These are phyloP conservation scores for Drepana falcataria DNA, from an alignment of 2,888 invertebrate species.

Conservation along the genomic window DNA sequence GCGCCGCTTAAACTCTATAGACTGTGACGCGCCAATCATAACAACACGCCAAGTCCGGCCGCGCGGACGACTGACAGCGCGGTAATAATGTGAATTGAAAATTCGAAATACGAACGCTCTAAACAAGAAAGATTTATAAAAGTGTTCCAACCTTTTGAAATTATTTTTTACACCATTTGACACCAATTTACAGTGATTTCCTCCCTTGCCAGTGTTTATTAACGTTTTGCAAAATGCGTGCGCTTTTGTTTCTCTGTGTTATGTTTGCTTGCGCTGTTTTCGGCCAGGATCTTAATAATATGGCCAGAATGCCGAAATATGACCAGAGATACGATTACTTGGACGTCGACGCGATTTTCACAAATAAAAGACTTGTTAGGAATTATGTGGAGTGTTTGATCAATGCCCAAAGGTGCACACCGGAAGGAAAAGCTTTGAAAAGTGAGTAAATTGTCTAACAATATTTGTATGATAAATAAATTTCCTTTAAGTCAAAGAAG, in stretches of 20 bases:
- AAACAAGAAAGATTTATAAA: too few relatives aligned
- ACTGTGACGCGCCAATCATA: constrained; percentile 31
- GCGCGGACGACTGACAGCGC: constrained; percentile 38
- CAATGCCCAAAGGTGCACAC: constrained; percentile 82
- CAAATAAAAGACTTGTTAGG: constrained; percentile 82
- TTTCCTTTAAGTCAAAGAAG: too few relatives aligned
- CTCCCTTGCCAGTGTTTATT: too few relatives aligned
- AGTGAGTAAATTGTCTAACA: constrained; percentile 74
- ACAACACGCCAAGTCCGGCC: constrained; percentile 27
- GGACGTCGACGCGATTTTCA: constrained; percentile 83
- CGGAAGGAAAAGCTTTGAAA: constrained; percentile 85
- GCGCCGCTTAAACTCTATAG: constrained; percentile 19
- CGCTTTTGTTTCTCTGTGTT: constrained; percentile 44
- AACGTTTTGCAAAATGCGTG: constrained; percentile 42
- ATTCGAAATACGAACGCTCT: background rate
- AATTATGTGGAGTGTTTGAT: constrained; percentile 85
- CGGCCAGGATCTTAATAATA: constrained; percentile 51
- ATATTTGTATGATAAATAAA: background rate
- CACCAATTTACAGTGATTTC: too few relatives aligned
- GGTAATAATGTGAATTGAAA: background rate
- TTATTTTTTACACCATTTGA: too few relatives aligned
- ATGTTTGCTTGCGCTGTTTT: constrained; percentile 40
- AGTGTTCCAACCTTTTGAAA: too few relatives aligned
- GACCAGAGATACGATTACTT: constrained; percentile 82
- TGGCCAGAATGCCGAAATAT: constrained; percentile 64